Evolutionary conservation across 2,888 invertebrate genomes (phyloP), one percentile per base, ranked within the genome.

Genomic region (Melangyna quadrimaculata): DNA sequence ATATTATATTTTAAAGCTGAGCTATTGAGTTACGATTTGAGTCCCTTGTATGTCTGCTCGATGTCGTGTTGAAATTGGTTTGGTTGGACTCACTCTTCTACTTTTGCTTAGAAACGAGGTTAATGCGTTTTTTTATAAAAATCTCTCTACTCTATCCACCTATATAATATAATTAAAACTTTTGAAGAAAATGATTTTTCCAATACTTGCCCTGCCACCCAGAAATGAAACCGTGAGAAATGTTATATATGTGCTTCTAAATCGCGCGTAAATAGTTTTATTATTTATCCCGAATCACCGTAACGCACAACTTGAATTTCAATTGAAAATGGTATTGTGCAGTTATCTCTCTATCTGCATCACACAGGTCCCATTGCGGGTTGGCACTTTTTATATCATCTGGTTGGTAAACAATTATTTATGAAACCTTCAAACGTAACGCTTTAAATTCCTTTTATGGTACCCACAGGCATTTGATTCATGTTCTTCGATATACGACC

Each of bases 391-490:
- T 40, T 37, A n/a, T 61, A 27, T 40, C 27, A 22, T n/a, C n/a
- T n/a, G n/a, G n/a, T n/a, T n/a, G n/a, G 22, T 27, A 24, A 24
- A 40, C n/a, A 61, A 37, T 61, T 27, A 78, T 53, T 51, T 45
- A 63, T 48, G n/a, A 70, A 78, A 43, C 69, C 67, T 59, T 53
- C 29, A 2, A 55, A 65, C 35, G 48, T 37, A 72, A 72, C 40
- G 59, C 53, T 43, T 53, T 53, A 40, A 63, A 65, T 74, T 69
- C 79, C 69, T 53, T 74, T 63, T 74, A 67, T 51, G 67, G 79
- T 53, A 5, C 14, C 17, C 40, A 57, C 57, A 27, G 19, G 59
- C 51, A 40, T 73, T 67, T 59, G 48, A 59, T 78, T 63, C 53
- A 63, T 53, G 59, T 53, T 32, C 29, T 6, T 61, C 40, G 14